These are phyloP conservation scores for Pachliopta kotzebuea DNA, from an alignment of 2,888 invertebrate species.

Conservation along the genomic window DNA sequence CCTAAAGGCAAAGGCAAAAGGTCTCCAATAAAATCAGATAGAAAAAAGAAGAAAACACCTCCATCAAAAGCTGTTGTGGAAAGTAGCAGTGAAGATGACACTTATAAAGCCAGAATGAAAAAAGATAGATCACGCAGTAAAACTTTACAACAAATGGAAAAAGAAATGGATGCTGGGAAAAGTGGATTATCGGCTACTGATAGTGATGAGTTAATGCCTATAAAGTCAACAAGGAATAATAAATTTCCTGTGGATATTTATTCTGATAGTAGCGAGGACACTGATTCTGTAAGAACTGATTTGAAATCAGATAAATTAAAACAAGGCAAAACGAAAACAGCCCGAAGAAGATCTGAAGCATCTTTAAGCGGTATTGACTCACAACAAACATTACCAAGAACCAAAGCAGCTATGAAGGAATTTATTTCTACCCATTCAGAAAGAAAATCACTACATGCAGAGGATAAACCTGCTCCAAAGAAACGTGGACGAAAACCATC, in stretches of 20 bases:
- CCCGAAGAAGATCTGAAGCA: constrained; percentile 81
- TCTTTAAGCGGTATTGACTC: constrained; percentile 85
- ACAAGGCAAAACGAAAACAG: constrained; percentile 65
- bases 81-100: constrained; percentile 83
- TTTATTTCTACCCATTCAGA: constrained; percentile 81
- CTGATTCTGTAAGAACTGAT: constrained; percentile 52
- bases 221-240: constrained; percentile 77
- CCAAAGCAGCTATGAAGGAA: constrained; percentile 92
- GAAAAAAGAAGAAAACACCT: constrained; percentile 75
- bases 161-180: constrained; percentile 83
- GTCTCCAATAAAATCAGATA: constrained; percentile 67
- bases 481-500: constrained; percentile 71
- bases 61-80: constrained; percentile 75
- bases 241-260: constrained; percentile 88
- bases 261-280: constrained; percentile 88
- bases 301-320: constrained; percentile 67
- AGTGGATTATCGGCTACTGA: constrained; percentile 83
- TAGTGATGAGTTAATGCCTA: constrained; percentile 88
- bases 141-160: constrained; percentile 86
- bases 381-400: constrained; percentile 85
- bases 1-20: constrained; percentile 66
- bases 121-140: constrained; percentile 79
- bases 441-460: constrained; percentile 48
- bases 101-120: constrained; percentile 57
- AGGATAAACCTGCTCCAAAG: constrained; percentile 62